Conservation (phyloP, 2,113 vertebrate genomes). For the Xenotilapia longispinis region DNA sequence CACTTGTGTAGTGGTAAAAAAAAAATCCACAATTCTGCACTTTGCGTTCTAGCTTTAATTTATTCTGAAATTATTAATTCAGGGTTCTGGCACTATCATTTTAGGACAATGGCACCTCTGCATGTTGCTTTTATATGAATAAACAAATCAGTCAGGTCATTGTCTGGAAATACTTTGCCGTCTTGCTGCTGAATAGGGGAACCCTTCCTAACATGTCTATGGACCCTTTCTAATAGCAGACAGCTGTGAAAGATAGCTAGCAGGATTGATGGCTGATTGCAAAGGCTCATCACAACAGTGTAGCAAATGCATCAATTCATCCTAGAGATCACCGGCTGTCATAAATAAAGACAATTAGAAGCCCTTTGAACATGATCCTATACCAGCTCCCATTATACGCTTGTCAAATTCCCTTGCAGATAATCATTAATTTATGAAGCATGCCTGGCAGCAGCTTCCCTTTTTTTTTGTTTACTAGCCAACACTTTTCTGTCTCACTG, state of each 20-base stretch:
- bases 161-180: not conserved
- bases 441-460: slow-evolving; percentile 1
- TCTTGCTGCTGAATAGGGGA: not conserved
- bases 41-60: not conserved
- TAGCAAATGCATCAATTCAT: slow-evolving; percentile 2
- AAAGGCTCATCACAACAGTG: not conserved
- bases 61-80: not conserved
- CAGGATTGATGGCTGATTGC: not conserved
- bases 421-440: slow-evolving; percentile 46
- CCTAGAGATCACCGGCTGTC: slow-evolving; percentile 16
- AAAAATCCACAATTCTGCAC: not conserved
- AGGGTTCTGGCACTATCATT: not conserved
- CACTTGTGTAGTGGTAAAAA: not conserved
- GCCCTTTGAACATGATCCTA: slow-evolving; percentile 21
- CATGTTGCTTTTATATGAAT: not conserved
- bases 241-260: not conserved
- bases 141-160: not conserved
- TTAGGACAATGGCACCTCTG: not conserved
- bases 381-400: slow-evolving; percentile 6
- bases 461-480: slow-evolving; percentile 32
- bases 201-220: not conserved
- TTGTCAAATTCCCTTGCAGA: slow-evolving; percentile 15
- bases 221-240: not conserved
- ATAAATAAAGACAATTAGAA: slow-evolving; percentile 46
- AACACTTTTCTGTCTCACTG: not conserved